Evolutionary conservation across 2,113 vertebrate species (phyloP), one percentile per base, ranked within the genome.

Genomic region (Natator depressus): DNA sequence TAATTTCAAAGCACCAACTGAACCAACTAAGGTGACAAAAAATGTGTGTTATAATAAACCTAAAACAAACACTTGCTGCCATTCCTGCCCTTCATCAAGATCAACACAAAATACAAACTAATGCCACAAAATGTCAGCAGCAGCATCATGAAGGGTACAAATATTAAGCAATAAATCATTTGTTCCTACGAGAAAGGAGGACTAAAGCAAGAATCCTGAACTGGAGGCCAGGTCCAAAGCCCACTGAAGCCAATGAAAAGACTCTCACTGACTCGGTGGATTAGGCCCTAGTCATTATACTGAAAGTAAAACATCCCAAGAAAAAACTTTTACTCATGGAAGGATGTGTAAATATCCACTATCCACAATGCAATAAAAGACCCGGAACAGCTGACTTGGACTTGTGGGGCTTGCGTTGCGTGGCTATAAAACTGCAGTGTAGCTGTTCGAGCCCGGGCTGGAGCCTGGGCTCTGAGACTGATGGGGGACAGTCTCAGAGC

Each of bases 1-100:
- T 81, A 59, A 94, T 86, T 89, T 97, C 96, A 97, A 95, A 96
- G 96, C 96, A 82, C n/a, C 84, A 79, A 46, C 92, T 9, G 54
- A 90, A 91, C 88, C 94, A 72, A 25, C 85, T 8, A 62, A 96
- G 91, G 91, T 93, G 97, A 97, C 97, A 97, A 97, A 87, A 85
- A 90, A 53, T 14, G 54, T 54, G 88, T 87, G 51, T 59, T 89
- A 89, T 17, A 87, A 93, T 22, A 6, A 90, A 24, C 49, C 5
- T 6, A 9, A 72, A 85, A 10, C 72, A 31, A 31, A 82, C 8
- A 1, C 72, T 10, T 1, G 24, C 8, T 83, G 57, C 51, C 80
- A 65, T 3, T 16, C 20, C 72, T 87, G 14, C 62, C 82, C 86
- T 72, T 19, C 31, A 9, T 7, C 8, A 42, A 69, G 79, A 57